Conservation (phyloP, 2,797 vertebrate species). For the Phaenicophaeus curvirostris region DNA sequence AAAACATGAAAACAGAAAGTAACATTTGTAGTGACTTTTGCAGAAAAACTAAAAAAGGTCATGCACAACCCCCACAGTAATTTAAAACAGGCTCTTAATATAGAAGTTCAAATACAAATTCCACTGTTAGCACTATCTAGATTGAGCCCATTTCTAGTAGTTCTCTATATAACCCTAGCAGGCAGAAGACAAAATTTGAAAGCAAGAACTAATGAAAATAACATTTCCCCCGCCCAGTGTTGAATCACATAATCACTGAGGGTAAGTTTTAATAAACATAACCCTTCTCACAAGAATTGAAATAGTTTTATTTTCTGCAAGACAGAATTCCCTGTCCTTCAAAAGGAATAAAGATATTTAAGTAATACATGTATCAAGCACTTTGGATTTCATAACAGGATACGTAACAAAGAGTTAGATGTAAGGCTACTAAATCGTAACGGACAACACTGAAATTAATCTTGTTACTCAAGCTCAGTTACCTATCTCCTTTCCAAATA, state of each 20-base stretch:
- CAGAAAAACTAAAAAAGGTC: conserved; percentile 63
- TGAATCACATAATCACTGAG: conserved; percentile 4
- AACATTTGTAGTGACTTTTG: conserved; percentile 67
- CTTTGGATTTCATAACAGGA: neutral
- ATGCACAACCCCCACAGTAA: conserved; percentile 26
- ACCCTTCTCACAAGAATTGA: neutral
- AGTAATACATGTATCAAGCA: neutral
- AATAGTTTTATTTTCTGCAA: neutral
- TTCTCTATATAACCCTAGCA: conserved; percentile 37
- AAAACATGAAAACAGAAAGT: conserved; percentile 76
- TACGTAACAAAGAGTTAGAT: neutral
- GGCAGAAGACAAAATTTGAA: conserved; percentile 26
- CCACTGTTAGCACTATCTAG: neutral
- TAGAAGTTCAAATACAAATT: neutral
- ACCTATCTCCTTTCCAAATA: neutral
- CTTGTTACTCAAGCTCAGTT: neutral
- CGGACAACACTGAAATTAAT: neutral
- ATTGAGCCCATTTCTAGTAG: neutral
- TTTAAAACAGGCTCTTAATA: neutral
- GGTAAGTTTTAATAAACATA: neutral
- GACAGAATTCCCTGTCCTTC: neutral
- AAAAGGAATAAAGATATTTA: neutral
- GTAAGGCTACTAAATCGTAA: neutral
- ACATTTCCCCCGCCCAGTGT: neutral
- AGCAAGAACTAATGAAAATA: conserved; percentile 45